These are phyloP conservation scores for Agrilus cyanescens DNA, from an alignment of 2,888 invertebrate genomes.

Conservation along the genomic window DNA sequence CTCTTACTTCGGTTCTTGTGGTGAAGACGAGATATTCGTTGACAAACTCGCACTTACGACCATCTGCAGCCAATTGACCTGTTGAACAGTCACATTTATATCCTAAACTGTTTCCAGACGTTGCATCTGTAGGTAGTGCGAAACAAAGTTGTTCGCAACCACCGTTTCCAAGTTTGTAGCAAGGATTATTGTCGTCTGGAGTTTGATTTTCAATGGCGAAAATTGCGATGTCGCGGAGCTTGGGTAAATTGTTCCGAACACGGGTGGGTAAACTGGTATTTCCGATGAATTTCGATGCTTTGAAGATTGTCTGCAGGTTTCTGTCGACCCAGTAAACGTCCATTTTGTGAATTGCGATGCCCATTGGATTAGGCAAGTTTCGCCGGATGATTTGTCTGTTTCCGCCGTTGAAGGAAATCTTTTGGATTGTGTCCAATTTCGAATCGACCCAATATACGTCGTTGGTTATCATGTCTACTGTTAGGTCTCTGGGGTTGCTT, in stretches of 20 bases:
- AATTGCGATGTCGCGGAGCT: conserved; percentile 81
- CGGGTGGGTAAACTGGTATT: conserved; percentile 58
- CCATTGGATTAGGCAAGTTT: conserved; percentile 88
- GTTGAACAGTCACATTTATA: conserved; percentile 87
- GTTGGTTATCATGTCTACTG: conserved; percentile 85
- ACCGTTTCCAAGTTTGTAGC: conserved; percentile 61
- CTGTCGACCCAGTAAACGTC: conserved; percentile 93
- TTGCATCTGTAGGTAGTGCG: conserved; percentile 59
- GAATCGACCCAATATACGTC: conserved; percentile 98
- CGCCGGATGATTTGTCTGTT: conserved; percentile 72
- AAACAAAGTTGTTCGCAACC: conserved; percentile 95
- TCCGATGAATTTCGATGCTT: conserved; percentile 64
- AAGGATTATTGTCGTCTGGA: conserved; percentile 68
- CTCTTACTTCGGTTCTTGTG: conserved; percentile 86
- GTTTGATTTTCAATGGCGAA: conserved; percentile 87
- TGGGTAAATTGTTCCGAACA: conserved; percentile 71
- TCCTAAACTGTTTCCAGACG: conserved; percentile 36
- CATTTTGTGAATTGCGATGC: conserved; percentile 72
- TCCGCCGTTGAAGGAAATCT: conserved; percentile 72
- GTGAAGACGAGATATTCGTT: conserved; percentile 88
- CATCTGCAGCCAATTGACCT: conserved; percentile 57
- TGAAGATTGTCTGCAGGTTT: conserved; percentile 73
- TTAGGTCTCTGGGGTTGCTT: conserved; percentile 77
- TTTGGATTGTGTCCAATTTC: conserved; percentile 86
- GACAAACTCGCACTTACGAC: conserved; percentile 65